Percentiles rank a stretch among this genome's conserved stretches.
phyloP scores from a whole-genome alignment of 2,113 vertebrate species.

The Callocephalon fimbriatum region DNA sequence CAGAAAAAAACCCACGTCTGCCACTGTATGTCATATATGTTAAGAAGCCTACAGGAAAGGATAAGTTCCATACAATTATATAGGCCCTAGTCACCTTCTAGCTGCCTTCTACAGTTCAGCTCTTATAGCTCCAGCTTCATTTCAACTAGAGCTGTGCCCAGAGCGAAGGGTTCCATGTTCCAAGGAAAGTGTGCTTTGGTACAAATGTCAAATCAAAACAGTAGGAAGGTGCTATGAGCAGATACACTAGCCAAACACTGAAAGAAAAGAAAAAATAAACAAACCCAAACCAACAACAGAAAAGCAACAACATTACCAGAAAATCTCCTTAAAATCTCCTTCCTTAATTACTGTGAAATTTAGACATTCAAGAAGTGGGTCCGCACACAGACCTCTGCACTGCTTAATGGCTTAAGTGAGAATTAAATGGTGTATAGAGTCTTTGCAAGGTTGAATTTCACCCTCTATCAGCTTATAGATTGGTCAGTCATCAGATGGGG shows the following conservation, averaged over 20 bases:
- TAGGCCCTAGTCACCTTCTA: neutral
- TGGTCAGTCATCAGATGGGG: neutral
- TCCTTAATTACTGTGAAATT: neutral
- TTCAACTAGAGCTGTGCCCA: neutral
- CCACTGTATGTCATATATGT: accelerated
- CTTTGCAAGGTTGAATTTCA: constrained; percentile 39
- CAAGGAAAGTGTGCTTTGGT: neutral
- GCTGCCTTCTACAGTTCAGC: neutral
- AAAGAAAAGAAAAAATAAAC: neutral
- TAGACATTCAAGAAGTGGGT: neutral
- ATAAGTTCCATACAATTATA: neutral
- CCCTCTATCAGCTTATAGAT: constrained; percentile 38
- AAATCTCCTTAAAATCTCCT: neutral
- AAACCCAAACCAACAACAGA: neutral
- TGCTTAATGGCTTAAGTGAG: neutral
- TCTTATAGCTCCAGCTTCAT: neutral
- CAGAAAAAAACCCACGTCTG: neutral
- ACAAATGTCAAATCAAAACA: neutral
- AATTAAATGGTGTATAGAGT: neutral
- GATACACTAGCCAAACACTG: neutral
- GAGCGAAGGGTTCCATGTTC: too few relatives aligned
- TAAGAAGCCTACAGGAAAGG: neutral
- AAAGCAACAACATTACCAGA: neutral
- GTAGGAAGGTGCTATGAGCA: neutral
- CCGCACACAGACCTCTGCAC: neutral